Base-by-base conservation (phyloP, 2,113 vertebrate genomes). In the Eolophus roseicapilla region DNA sequence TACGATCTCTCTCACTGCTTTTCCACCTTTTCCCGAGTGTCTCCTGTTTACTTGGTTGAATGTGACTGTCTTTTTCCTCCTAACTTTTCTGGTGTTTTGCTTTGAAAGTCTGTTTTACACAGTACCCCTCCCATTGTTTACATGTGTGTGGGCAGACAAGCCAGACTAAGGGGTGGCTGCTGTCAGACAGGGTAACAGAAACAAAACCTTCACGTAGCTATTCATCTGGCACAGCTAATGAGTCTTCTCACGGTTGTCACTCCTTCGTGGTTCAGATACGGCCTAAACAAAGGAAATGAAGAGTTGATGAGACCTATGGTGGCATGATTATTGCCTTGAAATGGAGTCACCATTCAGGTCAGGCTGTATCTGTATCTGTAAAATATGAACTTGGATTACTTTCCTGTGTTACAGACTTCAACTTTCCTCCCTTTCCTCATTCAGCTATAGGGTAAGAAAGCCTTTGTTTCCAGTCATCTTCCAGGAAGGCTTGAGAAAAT, bases 111-210 rank as follows among this genome's bases (percentile, higher is more conserved):
- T 91, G 2, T 82, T 97, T 95, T 91, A 85, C 91, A 94, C 85
- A 84, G 81, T 93, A 93, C 78, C 81, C 70, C 95, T 96, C 95
- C 95, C 94, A 2, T 95, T 75, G 77, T 95, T 97, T 95, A 95
- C 96, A 96, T 95, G 86, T 92, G 94, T 89, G 93, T 97, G 84
- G 95, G 96, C 78, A 93, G 91, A 91, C 25, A 62, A 95, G 91
- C 89, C 89, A 97, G 95, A 93, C 95, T 92, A 71, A 79, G 81
- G 65, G 92, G 46, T 93, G 88, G 74, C 63, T 95, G 86, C 86
- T 90, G 87, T 95, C 13, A 47, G 85, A 95, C 84, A 90, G 44
- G 80, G 55, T 88, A 93, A 95, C 59, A 82, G 65, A 82, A 91
- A 53, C 2, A 1, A 86, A 94, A 91, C 88, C 70, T 95, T 87